phyloP scores from a whole-genome alignment of 2,113 vertebrate genomes.

The Dascyllus trimaculatus region DNA sequence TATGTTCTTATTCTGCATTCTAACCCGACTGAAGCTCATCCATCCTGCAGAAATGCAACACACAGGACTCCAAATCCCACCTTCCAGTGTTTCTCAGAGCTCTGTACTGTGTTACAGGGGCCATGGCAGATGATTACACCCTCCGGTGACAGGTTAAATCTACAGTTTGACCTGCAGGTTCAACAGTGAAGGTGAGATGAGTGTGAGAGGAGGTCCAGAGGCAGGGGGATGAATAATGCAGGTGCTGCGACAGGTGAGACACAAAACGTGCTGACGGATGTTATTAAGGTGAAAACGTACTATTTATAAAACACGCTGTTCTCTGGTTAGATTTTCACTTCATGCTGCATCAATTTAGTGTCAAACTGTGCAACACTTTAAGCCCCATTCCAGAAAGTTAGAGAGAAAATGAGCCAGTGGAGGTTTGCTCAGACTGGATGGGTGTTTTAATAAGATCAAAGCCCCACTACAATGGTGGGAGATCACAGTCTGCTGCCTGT shows the following conservation, averaged over 20 bases:
- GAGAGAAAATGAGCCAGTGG: background rate
- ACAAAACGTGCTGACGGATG: background rate
- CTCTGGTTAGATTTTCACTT: background rate
- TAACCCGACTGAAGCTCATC: too few species aligned
- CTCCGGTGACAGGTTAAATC: conserved; percentile 38
- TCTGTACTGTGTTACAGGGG: conserved; percentile 4
- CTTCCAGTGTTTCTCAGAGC: background rate
- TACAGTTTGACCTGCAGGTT: conserved; percentile 4
- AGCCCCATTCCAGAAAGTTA: background rate
- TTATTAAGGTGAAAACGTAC: background rate
- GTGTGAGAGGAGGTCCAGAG: background rate
- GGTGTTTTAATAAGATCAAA: conserved; percentile 30
- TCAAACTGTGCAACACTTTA: background rate
- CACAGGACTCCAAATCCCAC: background rate
- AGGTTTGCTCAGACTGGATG: background rate
- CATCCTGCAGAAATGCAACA: conserved; percentile 7
- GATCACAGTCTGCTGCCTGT: background rate
- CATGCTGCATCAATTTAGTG: background rate
- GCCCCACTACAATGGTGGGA: background rate
- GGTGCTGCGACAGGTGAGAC: conserved; percentile 6
- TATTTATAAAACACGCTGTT: too few species aligned
- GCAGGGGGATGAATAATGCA: conserved; percentile 46
- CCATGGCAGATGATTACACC: background rate
- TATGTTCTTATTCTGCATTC: too few species aligned
- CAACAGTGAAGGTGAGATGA: conserved; percentile 13